Evolutionary conservation across 2,113 vertebrate genomes (phyloP).

Genomic region (Megaceryle torquata): DNA sequence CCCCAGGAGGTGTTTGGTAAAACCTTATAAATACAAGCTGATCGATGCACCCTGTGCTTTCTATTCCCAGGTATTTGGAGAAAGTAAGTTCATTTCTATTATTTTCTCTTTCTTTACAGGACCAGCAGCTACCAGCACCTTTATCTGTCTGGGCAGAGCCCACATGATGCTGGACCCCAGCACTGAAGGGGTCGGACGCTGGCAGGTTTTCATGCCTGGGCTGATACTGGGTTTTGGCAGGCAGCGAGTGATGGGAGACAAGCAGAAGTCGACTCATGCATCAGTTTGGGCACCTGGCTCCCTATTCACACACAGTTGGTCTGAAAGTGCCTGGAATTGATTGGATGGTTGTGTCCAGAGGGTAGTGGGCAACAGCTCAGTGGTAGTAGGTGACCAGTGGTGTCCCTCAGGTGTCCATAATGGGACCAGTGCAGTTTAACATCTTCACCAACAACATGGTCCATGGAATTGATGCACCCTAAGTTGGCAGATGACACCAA

Average conservation of each 20-base stretch:
- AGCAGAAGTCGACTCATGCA: fast-evolving
- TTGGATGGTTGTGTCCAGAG: too few species aligned
- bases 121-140: too few species aligned
- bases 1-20: background rate
- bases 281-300: background rate
- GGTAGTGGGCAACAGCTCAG: too few species aligned
- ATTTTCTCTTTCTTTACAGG: background rate
- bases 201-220: background rate
- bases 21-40: background rate
- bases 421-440: too few species aligned
- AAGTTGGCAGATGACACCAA: too few species aligned
- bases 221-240: background rate
- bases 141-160: background rate
- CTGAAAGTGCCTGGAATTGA: background rate
- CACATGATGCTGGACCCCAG: background rate
- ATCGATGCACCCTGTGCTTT: background rate
- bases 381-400: too few species aligned
- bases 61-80: fast-evolving
- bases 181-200: too few species aligned
- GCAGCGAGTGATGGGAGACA: background rate
- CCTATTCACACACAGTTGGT: fast-evolving
- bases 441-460: too few species aligned
- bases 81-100: fast-evolving
- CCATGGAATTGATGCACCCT: too few species aligned
- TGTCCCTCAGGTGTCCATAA: too few species aligned